Percentiles rank a stretch among this genome's conserved stretches.
phyloP scores from a whole-genome alignment of 2,888 invertebrate genomes.

The Drosophila diplacantha region DNA sequence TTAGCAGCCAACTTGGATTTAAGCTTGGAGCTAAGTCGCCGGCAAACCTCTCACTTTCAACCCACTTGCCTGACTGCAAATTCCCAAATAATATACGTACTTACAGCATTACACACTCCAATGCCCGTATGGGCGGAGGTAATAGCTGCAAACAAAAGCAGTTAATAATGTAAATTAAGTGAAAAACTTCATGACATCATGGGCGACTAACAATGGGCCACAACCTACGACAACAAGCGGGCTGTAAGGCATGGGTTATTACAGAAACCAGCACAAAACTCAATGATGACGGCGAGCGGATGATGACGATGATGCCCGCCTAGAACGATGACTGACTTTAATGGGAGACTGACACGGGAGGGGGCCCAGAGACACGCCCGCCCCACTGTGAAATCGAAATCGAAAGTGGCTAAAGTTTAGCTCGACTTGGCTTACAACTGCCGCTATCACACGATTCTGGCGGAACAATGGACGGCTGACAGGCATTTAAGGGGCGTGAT shows the following conservation, averaged over 20 bases:
- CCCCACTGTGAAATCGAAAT: slow-evolving; percentile 53
- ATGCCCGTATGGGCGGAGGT: slow-evolving; percentile 1
- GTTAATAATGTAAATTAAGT: slow-evolving; percentile 63
- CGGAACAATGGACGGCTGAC: slow-evolving; percentile 33
- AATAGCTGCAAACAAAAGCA: slow-evolving; percentile 25
- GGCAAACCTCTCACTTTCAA: slow-evolving; percentile 22
- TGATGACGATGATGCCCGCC: slow-evolving; percentile 32
- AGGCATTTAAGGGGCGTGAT: slow-evolving; percentile 28
- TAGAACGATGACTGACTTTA: slow-evolving; percentile 31
- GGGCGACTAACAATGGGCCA: slow-evolving; percentile 33
- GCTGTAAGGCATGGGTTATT: slow-evolving; percentile 24
- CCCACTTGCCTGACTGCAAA: background rate
- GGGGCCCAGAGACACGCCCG: slow-evolving; percentile 28
- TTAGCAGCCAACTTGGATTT: slow-evolving; percentile 1
- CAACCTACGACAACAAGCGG: slow-evolving; percentile 63
- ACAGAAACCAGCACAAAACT: slow-evolving; percentile 32
- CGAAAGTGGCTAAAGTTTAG: slow-evolving; percentile 51
- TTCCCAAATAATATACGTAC: slow-evolving; percentile 18
- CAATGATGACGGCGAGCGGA: slow-evolving; percentile 36
- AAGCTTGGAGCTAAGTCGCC: background rate
- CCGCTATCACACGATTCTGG: slow-evolving; percentile 27
- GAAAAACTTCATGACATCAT: slow-evolving; percentile 60
- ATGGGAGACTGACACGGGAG: background rate
- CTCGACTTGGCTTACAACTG: slow-evolving; percentile 26
- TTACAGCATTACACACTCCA: slow-evolving; percentile 12